Base-by-base conservation (phyloP, 2,797 vertebrate species). In the Tapirus indicus region DNA sequence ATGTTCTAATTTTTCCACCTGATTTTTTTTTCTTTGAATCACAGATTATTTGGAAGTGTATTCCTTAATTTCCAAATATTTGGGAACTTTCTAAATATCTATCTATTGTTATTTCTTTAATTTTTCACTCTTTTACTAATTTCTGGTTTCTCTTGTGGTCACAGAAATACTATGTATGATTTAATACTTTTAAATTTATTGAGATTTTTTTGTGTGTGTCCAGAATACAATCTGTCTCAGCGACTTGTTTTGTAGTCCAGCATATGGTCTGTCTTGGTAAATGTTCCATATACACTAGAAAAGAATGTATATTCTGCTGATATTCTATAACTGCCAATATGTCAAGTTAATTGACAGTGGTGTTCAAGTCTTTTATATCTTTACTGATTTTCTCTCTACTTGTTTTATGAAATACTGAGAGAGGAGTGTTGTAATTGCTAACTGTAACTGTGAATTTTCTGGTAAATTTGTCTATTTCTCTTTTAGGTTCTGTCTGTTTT, bases 1-100 rank as follows among this genome's bases (percentile, higher is more conserved):
- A 41, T 62, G 93, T 95, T 38, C 5, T 72, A 69, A 29, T 78
- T 83, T 83, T 75, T 60, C 6, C 27, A 77, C 10, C 27, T 93
- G 78, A 91, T 62, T 35, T 78, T 84, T 84, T 56, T 80, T 80
- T 87, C 49, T 91, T 68, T 94, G n/a, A 66, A 96, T 12, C 7
- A n/a, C 44, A 18, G 27, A 17, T n/a, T 52, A 47, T 44, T 75
- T 27, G 32, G 32, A 84, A 80, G 32, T 87, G 27, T 80, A 32
- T 25, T 71, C 58, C 23, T 47, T 58, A 10, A 66, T 90, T 85
- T 85, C 17, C 5, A 71, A 69, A 69, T 69, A 87, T 80, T 54
- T 47, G 35, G 17, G 7, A 5, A 64, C 23, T 20, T 85, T 79
- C 16, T 13, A 79, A 38, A 49, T 64, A 47, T 64, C 69, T 83